Evolutionary conservation across 2,113 vertebrate species (phyloP).

Genomic region (Asarcornis scutulata): DNA sequence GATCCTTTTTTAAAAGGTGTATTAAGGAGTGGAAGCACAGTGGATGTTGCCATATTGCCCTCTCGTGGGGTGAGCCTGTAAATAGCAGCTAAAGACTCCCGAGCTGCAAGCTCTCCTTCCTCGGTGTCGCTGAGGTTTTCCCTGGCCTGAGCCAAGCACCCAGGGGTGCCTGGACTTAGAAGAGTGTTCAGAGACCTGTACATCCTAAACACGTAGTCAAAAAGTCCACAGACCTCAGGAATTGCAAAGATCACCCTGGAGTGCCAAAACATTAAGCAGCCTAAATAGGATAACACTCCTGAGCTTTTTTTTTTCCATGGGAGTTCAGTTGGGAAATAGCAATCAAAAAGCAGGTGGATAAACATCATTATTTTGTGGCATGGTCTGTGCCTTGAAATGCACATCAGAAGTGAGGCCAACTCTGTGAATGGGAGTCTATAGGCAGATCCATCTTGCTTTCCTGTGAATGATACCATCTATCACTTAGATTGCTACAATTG

Average conservation of each 20-base stretch:
- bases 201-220: accelerated
- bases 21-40: accelerated
- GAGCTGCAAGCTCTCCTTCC: neutral
- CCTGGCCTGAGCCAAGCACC: neutral
- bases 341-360: neutral
- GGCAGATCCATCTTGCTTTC: neutral
- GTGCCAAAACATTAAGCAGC: neutral
- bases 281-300: accelerated
- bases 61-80: slow-evolving; percentile 11
- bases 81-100: neutral
- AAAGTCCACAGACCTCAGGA: neutral
- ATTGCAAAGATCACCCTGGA: neutral
- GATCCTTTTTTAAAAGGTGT: accelerated
- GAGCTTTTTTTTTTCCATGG: neutral
- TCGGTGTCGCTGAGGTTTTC: accelerated
- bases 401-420: accelerated
- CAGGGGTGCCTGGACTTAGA: neutral
- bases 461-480: slow-evolving; percentile 8
- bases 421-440: neutral
- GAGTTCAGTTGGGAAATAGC: neutral
- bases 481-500: neutral
- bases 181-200: neutral
- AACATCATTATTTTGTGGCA: neutral
- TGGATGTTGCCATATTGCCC: slow-evolving; percentile 21
- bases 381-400: accelerated